phyloP scores from a whole-genome alignment of 2,797 vertebrate genomes.

The Cossypha niveicapilla region DNA sequence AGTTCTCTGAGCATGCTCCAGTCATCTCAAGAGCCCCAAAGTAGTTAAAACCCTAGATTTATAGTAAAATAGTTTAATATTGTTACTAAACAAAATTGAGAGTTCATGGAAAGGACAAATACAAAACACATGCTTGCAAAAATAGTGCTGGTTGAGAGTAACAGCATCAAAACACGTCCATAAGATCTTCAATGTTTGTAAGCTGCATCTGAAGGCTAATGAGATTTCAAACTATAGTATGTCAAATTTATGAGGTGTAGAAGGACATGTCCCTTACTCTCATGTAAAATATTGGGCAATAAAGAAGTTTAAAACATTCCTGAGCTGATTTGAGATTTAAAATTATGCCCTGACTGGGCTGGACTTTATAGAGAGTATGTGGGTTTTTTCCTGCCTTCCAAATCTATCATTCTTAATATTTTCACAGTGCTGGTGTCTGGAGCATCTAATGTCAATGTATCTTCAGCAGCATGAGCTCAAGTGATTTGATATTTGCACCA shows the following conservation, averaged over 20 bases:
- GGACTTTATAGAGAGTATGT: neutral
- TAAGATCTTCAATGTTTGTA: conserved; percentile 9
- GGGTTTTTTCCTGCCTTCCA: neutral
- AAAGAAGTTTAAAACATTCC: conserved; percentile 35
- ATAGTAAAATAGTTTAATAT: neutral
- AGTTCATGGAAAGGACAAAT: conserved; percentile 44
- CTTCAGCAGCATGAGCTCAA: neutral
- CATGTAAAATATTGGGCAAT: conserved; percentile 27
- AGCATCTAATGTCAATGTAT: neutral
- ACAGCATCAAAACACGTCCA: neutral
- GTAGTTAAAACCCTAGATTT: neutral
- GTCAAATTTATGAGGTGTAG: conserved; percentile 59
- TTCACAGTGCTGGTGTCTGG: neutral
- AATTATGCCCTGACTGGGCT: neutral
- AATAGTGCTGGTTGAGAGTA: neutral
- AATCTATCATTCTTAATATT: neutral
- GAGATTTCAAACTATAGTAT: conserved; percentile 31
- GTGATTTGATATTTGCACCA: neutral
- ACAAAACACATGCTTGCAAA: neutral
- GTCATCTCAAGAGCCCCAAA: neutral
- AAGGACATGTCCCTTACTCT: conserved; percentile 30
- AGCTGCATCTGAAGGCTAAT: conserved; percentile 28
- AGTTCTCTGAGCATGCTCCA: neutral
- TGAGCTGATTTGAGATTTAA: conserved; percentile 6
- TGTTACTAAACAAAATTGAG: neutral